A percentile compares a stretch with the other conserved stretches of the same genome.
These are phyloP conservation scores for Brachyalestes nurse DNA, from an alignment of 2,797 vertebrate species.

Conservation along the genomic window DNA sequence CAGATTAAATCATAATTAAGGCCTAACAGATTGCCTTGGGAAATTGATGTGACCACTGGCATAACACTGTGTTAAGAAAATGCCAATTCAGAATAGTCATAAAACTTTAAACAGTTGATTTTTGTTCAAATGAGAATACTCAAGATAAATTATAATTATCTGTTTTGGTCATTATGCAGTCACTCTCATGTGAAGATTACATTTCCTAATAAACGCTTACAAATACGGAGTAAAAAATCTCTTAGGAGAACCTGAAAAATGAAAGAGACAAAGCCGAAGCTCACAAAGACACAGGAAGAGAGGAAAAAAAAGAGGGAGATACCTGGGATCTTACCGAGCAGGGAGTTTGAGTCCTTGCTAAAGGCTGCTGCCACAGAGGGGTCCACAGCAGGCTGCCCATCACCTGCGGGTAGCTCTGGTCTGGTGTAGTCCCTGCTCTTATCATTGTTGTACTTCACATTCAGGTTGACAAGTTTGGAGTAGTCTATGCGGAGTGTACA, in stretches of 20 bases:
- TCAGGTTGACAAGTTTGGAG: constrained; percentile 97
- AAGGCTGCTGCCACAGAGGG: constrained; percentile 88
- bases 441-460: constrained; percentile 99
- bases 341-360: constrained; percentile 94
- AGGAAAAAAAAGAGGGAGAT: constrained; percentile 68
- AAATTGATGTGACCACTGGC: no score
- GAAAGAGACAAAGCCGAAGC: neutral
- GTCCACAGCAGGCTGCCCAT: constrained; percentile 91
- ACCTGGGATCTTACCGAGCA: constrained; percentile 92
- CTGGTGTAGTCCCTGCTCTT: constrained; percentile 98
- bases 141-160: neutral
- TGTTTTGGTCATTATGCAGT: neutral
- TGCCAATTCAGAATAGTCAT: neutral
- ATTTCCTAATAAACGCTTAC: neutral
- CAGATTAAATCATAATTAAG: no score
- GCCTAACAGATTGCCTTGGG: no score
- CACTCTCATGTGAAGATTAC: neutral
- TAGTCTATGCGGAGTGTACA: constrained; percentile 98
- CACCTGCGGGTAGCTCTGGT: constrained; percentile 94
- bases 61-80: no score
- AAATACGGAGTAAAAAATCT: neutral
- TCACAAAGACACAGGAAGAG: constrained; percentile 23
- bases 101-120: neutral
- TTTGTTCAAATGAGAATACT: no score
- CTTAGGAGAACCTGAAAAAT: neutral